phyloP scores from a whole-genome alignment of 2,113 vertebrate species.

The Camelus dromedarius region DNA sequence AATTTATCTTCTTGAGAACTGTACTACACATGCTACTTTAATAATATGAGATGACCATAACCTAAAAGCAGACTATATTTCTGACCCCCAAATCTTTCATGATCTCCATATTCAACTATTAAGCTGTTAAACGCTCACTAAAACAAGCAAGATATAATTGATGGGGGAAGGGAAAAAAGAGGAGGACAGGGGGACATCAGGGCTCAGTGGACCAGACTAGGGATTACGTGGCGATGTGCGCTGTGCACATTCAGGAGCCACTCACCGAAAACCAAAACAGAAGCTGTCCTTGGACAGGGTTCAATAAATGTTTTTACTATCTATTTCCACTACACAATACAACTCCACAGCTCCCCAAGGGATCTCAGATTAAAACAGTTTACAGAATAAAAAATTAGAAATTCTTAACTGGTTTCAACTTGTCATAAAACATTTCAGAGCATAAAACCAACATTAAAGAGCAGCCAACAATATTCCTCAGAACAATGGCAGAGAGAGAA shows the following conservation, averaged over 20 bases:
- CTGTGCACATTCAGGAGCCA: background rate
- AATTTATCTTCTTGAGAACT: conserved; percentile 71
- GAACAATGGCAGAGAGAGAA: conserved; percentile 57
- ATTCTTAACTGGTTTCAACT: conserved; percentile 78
- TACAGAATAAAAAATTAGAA: conserved; percentile 55
- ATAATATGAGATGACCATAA: conserved; percentile 51
- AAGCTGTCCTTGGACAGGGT: conserved; percentile 71
- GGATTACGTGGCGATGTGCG: conserved; percentile 20
- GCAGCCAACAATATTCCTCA: conserved; percentile 33
- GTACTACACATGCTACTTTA: conserved; percentile 66
- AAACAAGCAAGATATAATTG: conserved; percentile 52
- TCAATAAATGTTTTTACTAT: conserved; percentile 67
- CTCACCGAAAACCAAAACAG: conserved; percentile 40
- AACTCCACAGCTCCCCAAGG: background rate
- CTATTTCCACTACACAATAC: background rate
- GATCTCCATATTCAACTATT: conserved; percentile 39
- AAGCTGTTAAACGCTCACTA: background rate
- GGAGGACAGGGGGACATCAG: background rate
- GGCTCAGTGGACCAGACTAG: conserved; percentile 9
- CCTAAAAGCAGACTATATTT: conserved; percentile 41
- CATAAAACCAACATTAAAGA: conserved; percentile 59
- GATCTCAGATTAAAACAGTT: conserved; percentile 74
- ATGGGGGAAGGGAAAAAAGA: background rate
- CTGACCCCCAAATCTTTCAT: conserved; percentile 56
- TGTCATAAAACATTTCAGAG: conserved; percentile 66